A percentile compares a stretch with the other conserved stretches of the same genome.
These are phyloP conservation scores for Drosophila watanabei DNA, from an alignment of 1,140 invertebrate genomes.

Conservation along the genomic window DNA sequence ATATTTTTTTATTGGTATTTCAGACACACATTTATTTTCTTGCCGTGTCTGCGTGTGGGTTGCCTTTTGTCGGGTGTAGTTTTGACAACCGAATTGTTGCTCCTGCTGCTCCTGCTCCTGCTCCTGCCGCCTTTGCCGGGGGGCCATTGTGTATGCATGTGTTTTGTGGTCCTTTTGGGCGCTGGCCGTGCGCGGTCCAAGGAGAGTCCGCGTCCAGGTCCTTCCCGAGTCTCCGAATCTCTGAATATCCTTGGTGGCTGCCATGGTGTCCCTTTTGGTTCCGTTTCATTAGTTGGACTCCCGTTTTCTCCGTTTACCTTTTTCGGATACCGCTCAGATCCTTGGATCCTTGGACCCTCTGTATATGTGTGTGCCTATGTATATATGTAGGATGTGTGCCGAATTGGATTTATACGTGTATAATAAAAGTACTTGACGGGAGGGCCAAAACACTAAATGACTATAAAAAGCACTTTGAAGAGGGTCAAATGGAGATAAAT, in stretches of 20 bases:
- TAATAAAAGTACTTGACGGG: slow-evolving; percentile 85
- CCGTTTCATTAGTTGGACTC: slow-evolving; percentile 81
- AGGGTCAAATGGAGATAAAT: slow-evolving; percentile 86
- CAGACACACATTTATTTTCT: background rate
- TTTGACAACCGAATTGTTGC: slow-evolving; percentile 76
- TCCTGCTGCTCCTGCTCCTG: slow-evolving; percentile 10
- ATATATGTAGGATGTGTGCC: slow-evolving; percentile 52
- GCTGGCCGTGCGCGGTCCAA: slow-evolving; percentile 52
- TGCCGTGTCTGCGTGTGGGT: slow-evolving; percentile 34
- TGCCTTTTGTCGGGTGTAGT: slow-evolving; percentile 68
- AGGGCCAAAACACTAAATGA: slow-evolving; percentile 84
- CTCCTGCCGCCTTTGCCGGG: slow-evolving; percentile 2
- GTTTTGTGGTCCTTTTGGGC: slow-evolving; percentile 72
- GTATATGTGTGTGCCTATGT: slow-evolving; percentile 35
- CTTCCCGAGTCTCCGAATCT: background rate
- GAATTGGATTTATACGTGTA: slow-evolving; percentile 85
- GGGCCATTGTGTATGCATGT: slow-evolving; percentile 59
- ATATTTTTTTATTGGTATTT: too few species aligned
- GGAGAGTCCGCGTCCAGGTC: slow-evolving; percentile 16
- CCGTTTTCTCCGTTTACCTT: slow-evolving; percentile 60
- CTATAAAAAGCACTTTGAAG: slow-evolving; percentile 86
- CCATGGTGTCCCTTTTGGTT: slow-evolving; percentile 48
- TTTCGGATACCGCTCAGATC: slow-evolving; percentile 9
- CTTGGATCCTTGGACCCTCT: slow-evolving; percentile 40
- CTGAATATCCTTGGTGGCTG: background rate